Conservation (phyloP, 1,140 invertebrate genomes). For the Eumaeus atala region DNA sequence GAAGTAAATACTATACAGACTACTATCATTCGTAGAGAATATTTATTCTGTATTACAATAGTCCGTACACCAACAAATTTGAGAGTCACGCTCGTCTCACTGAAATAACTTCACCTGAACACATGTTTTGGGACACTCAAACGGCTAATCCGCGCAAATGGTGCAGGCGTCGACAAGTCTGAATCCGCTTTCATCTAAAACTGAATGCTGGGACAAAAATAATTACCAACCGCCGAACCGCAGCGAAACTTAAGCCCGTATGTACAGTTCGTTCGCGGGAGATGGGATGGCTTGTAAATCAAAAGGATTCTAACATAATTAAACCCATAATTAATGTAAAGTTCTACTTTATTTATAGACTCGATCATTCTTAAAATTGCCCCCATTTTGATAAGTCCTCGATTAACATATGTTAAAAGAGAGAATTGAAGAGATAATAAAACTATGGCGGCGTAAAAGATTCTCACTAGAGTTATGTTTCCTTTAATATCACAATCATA, state of each 20-base stretch:
- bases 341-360: slow-evolving; percentile 66
- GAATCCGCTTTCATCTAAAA: slow-evolving; percentile 64
- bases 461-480: slow-evolving; percentile 54
- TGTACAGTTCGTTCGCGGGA: slow-evolving; percentile 66
- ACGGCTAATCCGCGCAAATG: slow-evolving; percentile 55
- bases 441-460: slow-evolving; percentile 38
- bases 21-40: too few relatives aligned
- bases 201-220: slow-evolving; percentile 59
- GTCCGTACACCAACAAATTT: too few relatives aligned
- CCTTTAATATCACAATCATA: slow-evolving; percentile 48
- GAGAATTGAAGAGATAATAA: slow-evolving; percentile 31
- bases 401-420: slow-evolving; percentile 57
- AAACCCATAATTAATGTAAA: slow-evolving; percentile 72
- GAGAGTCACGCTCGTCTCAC: background rate
- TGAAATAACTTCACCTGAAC: slow-evolving; percentile 19
- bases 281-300: slow-evolving; percentile 68
- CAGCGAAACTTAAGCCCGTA: slow-evolving; percentile 56
- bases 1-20: too few relatives aligned
- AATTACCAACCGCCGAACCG: slow-evolving; percentile 53
- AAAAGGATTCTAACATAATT: slow-evolving; percentile 72
- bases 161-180: slow-evolving; percentile 50
- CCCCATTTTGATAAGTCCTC: slow-evolving; percentile 56
- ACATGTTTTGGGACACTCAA: slow-evolving; percentile 30
- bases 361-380: slow-evolving; percentile 66
- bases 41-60: too few relatives aligned